Conservation (phyloP, 2,888 invertebrate genomes). For the Heteromurus nitidus region DNA sequence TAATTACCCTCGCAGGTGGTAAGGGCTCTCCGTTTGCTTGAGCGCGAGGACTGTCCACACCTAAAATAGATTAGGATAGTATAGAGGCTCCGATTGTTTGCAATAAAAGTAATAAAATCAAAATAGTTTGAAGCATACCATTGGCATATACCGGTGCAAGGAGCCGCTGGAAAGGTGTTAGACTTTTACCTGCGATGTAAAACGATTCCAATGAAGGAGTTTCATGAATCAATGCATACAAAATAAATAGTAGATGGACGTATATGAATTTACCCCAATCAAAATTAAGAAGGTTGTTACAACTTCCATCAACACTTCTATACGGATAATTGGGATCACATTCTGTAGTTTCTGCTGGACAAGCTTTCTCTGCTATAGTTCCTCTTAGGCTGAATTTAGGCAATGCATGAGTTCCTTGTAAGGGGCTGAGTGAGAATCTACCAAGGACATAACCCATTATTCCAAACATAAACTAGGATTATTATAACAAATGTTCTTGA, state of each 20-base stretch:
- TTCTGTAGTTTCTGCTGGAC: slow-evolving; percentile 62
- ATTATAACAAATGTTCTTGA: not conserved
- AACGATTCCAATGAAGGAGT: not conserved
- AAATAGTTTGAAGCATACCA: no score
- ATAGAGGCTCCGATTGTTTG: no score
- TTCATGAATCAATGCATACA: not conserved
- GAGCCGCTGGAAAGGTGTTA: slow-evolving; percentile 79
- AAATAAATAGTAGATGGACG: no score
- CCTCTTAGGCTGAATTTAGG: slow-evolving; percentile 67
- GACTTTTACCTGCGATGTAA: slow-evolving; percentile 56
- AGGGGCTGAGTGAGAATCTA: slow-evolving; percentile 63
- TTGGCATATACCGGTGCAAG: slow-evolving; percentile 82
- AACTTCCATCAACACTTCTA: slow-evolving; percentile 91
- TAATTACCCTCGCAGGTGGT: slow-evolving; percentile 74
- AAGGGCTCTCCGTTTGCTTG: slow-evolving; percentile 75
- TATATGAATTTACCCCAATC: slow-evolving; percentile 90
- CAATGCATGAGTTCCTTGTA: slow-evolving; percentile 68
- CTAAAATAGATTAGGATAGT: not conserved
- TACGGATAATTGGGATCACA: slow-evolving; percentile 76
- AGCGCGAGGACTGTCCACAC: slow-evolving; percentile 74
- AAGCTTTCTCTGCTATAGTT: slow-evolving; percentile 62
- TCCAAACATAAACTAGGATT: not conserved
- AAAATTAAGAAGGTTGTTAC: slow-evolving; percentile 91
- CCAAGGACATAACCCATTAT: not conserved
- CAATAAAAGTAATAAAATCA: no score